Base-by-base conservation (phyloP, 2,888 invertebrate species). In the Aproaerema taeniolella region DNA sequence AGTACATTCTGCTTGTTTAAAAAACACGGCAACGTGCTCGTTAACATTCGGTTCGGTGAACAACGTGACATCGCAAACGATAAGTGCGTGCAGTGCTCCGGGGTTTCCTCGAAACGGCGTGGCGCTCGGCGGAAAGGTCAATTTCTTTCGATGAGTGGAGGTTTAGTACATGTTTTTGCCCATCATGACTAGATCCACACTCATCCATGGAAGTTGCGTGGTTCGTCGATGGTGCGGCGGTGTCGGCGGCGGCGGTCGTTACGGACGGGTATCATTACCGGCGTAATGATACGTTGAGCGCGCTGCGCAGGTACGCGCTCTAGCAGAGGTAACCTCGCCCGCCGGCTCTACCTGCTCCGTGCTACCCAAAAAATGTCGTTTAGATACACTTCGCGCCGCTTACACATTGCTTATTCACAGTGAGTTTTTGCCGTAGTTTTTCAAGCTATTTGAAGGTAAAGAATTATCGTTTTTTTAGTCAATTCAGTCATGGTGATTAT, bases 161-260 rank as follows among this genome's bases (percentile, higher is more conserved):
- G 89, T 91, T 89, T 90, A 89, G 91, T 91, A 88, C 91, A 91
- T 91, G 91, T 91, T 86, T 59, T 70, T 68, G 57, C 58, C 67
- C 85, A 82, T 83, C 91, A 91, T 91, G 91, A 91, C 91, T 91
- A 91, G 91, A 91, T 91, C 91, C 91, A 91, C 91, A 91, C 91
- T 91, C 91, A 91, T 91, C 91, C 91, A 91, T 88, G 89, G 91
- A 89, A 87, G 80, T 86, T 85, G 87, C 82, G 80, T 75, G 81
- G 78, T 74, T 81, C 88, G 67, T 65, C 86, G 33, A 45, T 46
- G 58, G 55, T 52, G 77, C 57, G 55, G 50, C 55, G 57, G 57
- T 49, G 62, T 50, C 53, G 57, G 58, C 59, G 63, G 59, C 8
- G 20, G 4, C 61, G 66, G 67, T 62, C 67, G 67, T 70, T 70